Evolutionary conservation across 30 jellyfish, hydroid and myxozoan species (phyloP).

Genomic region (Nemopilema nomurai): DNA sequence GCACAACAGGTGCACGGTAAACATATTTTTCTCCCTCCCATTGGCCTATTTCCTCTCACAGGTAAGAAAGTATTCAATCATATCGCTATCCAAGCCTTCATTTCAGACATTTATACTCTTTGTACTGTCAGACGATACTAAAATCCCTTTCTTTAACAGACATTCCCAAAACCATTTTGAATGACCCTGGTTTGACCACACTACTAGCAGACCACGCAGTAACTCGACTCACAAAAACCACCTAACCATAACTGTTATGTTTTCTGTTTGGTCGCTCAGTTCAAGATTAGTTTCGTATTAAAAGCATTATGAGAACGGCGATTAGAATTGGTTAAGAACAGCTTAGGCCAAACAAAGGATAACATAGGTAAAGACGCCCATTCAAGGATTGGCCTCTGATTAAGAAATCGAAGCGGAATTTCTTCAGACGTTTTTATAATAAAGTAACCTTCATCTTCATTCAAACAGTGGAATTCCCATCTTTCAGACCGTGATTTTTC

Average conservation of each 20-base stretch:
- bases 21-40: too few species aligned
- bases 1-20: too few species aligned
- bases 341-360: background rate
- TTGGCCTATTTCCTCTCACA: too few species aligned
- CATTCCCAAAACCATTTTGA: too few species aligned
- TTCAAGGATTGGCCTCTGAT: background rate
- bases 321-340: background rate
- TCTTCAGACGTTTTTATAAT: background rate
- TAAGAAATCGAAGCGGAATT: background rate
- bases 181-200: background rate
- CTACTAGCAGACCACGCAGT: background rate
- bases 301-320: background rate
- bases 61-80: too few species aligned
- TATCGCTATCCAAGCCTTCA: too few species aligned
- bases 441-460: background rate
- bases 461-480: background rate
- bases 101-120: too few species aligned
- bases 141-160: too few species aligned
- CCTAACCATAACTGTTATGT: background rate
- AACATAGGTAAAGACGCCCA: background rate
- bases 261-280: background rate
- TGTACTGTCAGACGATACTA: too few species aligned
- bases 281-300: background rate
- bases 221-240: background rate
- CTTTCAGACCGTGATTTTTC: background rate